Conservation (phyloP, 2,888 invertebrate species). For the Gastrophysa polygoni region DNA sequence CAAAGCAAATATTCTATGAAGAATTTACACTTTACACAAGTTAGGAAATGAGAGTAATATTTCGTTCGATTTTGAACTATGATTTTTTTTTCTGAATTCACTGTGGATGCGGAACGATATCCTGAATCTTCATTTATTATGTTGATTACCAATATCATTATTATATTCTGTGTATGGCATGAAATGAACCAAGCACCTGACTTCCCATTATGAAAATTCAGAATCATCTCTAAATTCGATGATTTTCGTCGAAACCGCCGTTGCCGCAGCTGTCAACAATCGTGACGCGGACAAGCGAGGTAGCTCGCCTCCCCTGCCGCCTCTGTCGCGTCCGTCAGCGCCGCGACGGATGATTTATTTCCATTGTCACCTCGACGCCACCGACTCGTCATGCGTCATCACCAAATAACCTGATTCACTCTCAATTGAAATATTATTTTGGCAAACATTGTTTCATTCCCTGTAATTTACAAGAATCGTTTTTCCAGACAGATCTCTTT, state of each 20-base stretch:
- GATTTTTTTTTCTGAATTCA: too few species aligned
- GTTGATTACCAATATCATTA: not conserved
- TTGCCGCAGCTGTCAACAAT: not conserved
- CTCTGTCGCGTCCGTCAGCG: slow-evolving; percentile 51
- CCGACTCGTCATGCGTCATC: slow-evolving; percentile 53
- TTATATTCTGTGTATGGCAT: too few species aligned
- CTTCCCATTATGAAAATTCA: not conserved
- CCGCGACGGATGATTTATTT: slow-evolving; percentile 52
- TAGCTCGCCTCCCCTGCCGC: slow-evolving; percentile 41
- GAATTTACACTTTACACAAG: too few species aligned
- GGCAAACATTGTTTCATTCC: slow-evolving; percentile 36
- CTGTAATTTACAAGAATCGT: too few species aligned
- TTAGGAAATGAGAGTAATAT: too few species aligned
- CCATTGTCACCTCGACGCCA: slow-evolving; percentile 48
- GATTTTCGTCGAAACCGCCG: slow-evolving; percentile 1
- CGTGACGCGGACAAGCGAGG: slow-evolving; percentile 16
- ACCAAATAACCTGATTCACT: slow-evolving; percentile 52
- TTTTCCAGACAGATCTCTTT: too few species aligned
- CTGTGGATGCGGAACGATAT: too few species aligned
- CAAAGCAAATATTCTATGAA: too few species aligned
- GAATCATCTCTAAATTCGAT: slow-evolving; percentile 5
- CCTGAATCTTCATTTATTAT: too few species aligned
- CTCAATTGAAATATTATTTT: slow-evolving; percentile 48
- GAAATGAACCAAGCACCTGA: slow-evolving; percentile 6
- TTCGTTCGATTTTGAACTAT: too few species aligned